Percentiles rank a stretch among this genome's conserved stretches.
phyloP scores from a whole-genome alignment of 92 coral and sea anemone species.

The Hydrozoanthus gracilis region DNA sequence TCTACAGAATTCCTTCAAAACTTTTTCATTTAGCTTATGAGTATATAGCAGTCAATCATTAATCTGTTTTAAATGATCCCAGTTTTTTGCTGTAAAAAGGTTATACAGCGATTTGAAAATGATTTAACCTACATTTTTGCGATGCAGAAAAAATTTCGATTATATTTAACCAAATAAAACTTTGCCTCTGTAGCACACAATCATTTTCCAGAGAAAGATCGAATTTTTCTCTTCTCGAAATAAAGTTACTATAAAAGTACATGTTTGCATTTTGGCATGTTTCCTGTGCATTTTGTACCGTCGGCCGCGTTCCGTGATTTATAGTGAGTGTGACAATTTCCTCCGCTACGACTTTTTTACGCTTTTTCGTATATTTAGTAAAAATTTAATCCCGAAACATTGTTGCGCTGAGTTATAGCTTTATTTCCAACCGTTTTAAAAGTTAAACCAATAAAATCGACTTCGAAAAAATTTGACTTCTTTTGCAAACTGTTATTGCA shows the following conservation, averaged over 20 bases:
- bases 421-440: background rate
- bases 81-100: no score
- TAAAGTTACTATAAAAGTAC: constrained; percentile 1
- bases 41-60: no score
- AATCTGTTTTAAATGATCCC: no score
- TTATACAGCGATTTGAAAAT: no score
- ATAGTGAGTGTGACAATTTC: background rate
- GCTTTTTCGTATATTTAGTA: no score
- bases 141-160: no score
- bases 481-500: background rate
- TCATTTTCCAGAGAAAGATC: background rate
- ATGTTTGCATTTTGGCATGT: background rate
- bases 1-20: no score
- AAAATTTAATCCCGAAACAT: no score
- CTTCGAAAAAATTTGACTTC: background rate
- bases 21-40: no score
- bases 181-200: background rate
- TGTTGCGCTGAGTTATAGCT: background rate
- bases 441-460: background rate
- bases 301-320: background rate
- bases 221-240: background rate
- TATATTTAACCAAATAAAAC: background rate
- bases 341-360: no score
- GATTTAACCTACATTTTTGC: no score
- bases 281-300: background rate